phyloP scores from a whole-genome alignment of 2,888 invertebrate genomes.

The Pseudoips prasinana region DNA sequence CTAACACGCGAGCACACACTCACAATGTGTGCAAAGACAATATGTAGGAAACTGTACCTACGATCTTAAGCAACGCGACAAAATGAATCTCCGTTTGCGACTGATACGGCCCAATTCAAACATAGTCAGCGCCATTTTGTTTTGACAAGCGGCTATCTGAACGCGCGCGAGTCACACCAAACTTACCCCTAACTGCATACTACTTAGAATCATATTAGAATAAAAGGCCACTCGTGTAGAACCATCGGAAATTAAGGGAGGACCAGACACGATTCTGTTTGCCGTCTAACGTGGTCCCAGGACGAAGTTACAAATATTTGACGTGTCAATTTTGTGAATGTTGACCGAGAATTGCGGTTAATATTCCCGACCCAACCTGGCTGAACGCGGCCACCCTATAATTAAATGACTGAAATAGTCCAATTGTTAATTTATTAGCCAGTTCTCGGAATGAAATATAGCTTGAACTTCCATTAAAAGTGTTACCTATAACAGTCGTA shows the following conservation, averaged over 20 bases:
- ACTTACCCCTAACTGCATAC: conserved; percentile 45
- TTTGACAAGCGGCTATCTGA: conserved; percentile 77
- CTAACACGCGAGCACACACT: conserved; percentile 76
- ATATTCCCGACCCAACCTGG: conserved; percentile 77
- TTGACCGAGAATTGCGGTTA: conserved; percentile 82
- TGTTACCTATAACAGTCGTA: conserved; percentile 18
- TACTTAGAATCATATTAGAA: conserved; percentile 47
- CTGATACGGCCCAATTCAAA: conserved; percentile 82
- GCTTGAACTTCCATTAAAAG: conserved; percentile 38
- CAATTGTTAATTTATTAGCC: conserved; percentile 71
- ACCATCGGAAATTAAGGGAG: conserved; percentile 82
- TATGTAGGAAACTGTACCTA: conserved; percentile 75
- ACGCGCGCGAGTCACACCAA: conserved; percentile 36
- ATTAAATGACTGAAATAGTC: conserved; percentile 78
- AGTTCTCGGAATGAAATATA: conserved; percentile 33
- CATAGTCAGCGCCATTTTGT: conserved; percentile 81
- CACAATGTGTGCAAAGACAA: conserved; percentile 77
- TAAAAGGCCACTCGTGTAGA: conserved; percentile 47
- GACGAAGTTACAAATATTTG: conserved; percentile 83
- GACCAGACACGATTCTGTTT: conserved; percentile 81
- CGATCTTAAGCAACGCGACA: conserved; percentile 81
- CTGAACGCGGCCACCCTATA: conserved; percentile 65
- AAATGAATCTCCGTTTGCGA: conserved; percentile 81
- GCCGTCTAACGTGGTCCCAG: conserved; percentile 80
- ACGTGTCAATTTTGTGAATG: conserved; percentile 83